These are phyloP conservation scores for Sparus aurata DNA, from an alignment of 2,797 vertebrate species.

Conservation along the genomic window DNA sequence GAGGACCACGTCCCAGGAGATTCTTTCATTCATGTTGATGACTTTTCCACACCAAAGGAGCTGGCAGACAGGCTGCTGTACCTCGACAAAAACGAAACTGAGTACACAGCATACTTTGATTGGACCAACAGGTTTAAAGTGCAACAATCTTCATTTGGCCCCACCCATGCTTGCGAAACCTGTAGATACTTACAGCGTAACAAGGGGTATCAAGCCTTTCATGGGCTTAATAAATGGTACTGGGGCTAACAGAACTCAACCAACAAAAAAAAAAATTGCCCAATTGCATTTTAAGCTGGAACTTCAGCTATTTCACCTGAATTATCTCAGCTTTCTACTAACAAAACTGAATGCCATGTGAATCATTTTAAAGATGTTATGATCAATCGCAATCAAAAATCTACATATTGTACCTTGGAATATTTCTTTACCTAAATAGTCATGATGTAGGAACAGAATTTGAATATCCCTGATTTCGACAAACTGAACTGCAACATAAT, in stretches of 20 bases:
- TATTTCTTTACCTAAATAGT: no score
- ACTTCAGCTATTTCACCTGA: no score
- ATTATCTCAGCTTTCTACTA: no score
- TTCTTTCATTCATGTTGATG: slow-evolving; percentile 64
- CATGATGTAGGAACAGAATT: no score
- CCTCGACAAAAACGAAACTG: slow-evolving; percentile 26
- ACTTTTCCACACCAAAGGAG: slow-evolving; percentile 47
- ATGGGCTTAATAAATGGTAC: slow-evolving; percentile 50
- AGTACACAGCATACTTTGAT: slow-evolving; percentile 47
- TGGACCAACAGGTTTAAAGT: slow-evolving; percentile 40
- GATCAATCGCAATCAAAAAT: no score
- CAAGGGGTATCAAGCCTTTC: slow-evolving; percentile 12
- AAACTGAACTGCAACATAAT: no score
- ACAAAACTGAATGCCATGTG: no score
- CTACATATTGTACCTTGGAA: no score
- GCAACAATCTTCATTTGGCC: fast-evolving
- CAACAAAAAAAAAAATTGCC: neutral
- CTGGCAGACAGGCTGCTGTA: slow-evolving; percentile 50
- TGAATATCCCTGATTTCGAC: no score
- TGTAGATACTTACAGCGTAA: slow-evolving; percentile 40
- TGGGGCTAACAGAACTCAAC: slow-evolving; percentile 22
- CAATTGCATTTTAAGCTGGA: neutral
- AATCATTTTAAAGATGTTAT: no score
- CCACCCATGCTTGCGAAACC: slow-evolving; percentile 14
- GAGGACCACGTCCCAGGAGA: slow-evolving; percentile 30